Conservation (phyloP, 2,888 invertebrate species). For the Drosophila melanocephala region DNA sequence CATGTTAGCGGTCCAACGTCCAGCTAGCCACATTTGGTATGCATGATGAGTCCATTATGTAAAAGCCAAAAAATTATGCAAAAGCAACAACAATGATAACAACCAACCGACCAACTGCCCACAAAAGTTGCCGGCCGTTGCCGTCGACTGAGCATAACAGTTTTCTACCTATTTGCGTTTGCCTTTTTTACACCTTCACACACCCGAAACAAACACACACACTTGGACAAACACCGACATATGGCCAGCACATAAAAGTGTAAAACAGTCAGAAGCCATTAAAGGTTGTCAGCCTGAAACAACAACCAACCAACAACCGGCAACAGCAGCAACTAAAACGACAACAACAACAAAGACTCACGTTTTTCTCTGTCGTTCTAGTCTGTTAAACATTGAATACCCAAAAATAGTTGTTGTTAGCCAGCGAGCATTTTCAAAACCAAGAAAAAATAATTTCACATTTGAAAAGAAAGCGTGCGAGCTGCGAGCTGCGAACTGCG, state of each 20-base stretch:
- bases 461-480: slow-evolving; percentile 77
- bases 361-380: slow-evolving; percentile 60
- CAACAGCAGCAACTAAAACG: slow-evolving; percentile 23
- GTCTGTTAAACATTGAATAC: slow-evolving; percentile 73
- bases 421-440: slow-evolving; percentile 38
- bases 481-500: slow-evolving; percentile 32
- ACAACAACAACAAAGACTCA: slow-evolving; percentile 36
- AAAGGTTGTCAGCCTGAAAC: slow-evolving; percentile 60
- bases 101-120: slow-evolving; percentile 1
- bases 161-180: slow-evolving; percentile 66
- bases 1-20: slow-evolving; percentile 17
- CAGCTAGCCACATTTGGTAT: slow-evolving; percentile 55
- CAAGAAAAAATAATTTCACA: slow-evolving; percentile 48
- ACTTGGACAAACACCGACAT: slow-evolving; percentile 21
- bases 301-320: slow-evolving; percentile 21
- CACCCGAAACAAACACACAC: slow-evolving; percentile 44
- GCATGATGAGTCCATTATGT: slow-evolving; percentile 60
- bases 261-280: slow-evolving; percentile 76
- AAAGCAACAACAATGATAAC: slow-evolving; percentile 22
- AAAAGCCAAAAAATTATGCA: slow-evolving; percentile 65
- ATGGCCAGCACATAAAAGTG: slow-evolving; percentile 70
- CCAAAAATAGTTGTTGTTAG: slow-evolving; percentile 57
- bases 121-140: slow-evolving; percentile 50
- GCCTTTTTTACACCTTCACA: slow-evolving; percentile 77
- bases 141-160: slow-evolving; percentile 77